Conservation (phyloP, 2,888 invertebrate genomes). For the Agonopterix heracliana region DNA sequence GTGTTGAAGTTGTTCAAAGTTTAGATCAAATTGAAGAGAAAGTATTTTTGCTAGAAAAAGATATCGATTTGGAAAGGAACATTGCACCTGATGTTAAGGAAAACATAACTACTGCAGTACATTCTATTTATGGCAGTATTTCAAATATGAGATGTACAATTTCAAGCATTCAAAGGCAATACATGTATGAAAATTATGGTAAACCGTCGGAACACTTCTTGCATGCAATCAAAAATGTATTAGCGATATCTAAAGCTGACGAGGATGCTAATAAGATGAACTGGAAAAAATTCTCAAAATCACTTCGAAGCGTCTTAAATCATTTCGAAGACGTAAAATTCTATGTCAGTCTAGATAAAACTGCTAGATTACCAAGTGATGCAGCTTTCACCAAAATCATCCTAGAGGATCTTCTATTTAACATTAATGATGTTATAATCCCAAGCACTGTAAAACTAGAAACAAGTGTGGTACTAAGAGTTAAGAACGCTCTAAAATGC, state of each 20-base stretch:
- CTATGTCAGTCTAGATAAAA: constrained; percentile 66
- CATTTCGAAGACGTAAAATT: constrained; percentile 70
- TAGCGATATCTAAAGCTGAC: constrained; percentile 22
- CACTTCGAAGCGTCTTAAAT: constrained; percentile 51
- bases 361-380: constrained; percentile 61
- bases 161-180: constrained; percentile 58
- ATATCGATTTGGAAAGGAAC: constrained; percentile 29
- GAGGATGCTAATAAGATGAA: constrained; percentile 18
- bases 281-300: constrained; percentile 46
- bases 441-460: constrained; percentile 21
- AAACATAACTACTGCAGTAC: constrained; percentile 58
- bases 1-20: constrained; percentile 51
- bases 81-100: constrained; percentile 41
- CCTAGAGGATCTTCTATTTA: constrained; percentile 43
- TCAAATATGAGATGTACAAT: constrained; percentile 73
- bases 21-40: constrained; percentile 64
- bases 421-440: constrained; percentile 30
- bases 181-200: constrained; percentile 62
- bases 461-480: constrained; percentile 16
- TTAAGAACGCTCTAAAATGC: constrained; percentile 22
- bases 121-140: constrained; percentile 69
- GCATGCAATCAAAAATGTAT: constrained; percentile 46
- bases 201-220: constrained; percentile 53
- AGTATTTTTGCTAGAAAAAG: constrained; percentile 54
- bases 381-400: constrained; percentile 59